Conservation (phyloP, 2,888 invertebrate genomes). For the Agrochola litura region DNA sequence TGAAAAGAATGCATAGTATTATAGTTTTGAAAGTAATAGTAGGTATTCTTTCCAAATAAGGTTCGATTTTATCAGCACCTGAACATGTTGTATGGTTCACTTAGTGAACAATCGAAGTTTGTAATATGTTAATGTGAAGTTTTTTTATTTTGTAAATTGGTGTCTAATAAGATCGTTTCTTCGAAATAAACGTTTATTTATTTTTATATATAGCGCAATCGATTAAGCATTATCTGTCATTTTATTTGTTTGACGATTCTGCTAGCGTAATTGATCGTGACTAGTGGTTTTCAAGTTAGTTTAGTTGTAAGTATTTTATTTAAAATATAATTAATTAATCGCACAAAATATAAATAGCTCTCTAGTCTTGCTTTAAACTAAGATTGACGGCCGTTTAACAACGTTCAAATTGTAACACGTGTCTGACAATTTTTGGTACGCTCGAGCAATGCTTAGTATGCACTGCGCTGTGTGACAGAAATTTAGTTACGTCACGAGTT, state of each 20-base stretch:
- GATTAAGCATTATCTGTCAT: too few relatives aligned
- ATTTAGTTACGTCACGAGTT: constrained; percentile 28
- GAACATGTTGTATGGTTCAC: background rate
- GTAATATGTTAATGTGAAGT: background rate
- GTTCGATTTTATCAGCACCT: background rate
- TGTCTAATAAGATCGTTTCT: too few relatives aligned
- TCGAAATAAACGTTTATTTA: too few relatives aligned
- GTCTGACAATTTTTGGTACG: constrained; percentile 31
- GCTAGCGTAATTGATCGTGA: too few relatives aligned
- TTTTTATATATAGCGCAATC: too few relatives aligned
- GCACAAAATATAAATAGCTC: background rate
- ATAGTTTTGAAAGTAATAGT: too few relatives aligned
- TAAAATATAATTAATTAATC: background rate
- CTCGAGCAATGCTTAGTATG: constrained; percentile 32
- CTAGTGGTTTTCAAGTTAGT: too few relatives aligned
- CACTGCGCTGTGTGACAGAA: constrained; percentile 8
- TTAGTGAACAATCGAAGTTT: background rate
- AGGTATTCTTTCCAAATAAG: background rate
- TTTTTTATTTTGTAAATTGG: too few relatives aligned
- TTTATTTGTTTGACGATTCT: too few relatives aligned
- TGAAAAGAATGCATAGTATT: background rate
- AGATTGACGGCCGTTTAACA: constrained; percentile 25
- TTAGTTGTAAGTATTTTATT: too few relatives aligned
- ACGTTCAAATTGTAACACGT: constrained; percentile 7
- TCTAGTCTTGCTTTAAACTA: constrained; percentile 31